A percentile compares a stretch with the other conserved stretches of the same genome.
These are phyloP conservation scores for Drosophila infuscata DNA, from an alignment of 2,888 invertebrate species.

Conservation along the genomic window DNA sequence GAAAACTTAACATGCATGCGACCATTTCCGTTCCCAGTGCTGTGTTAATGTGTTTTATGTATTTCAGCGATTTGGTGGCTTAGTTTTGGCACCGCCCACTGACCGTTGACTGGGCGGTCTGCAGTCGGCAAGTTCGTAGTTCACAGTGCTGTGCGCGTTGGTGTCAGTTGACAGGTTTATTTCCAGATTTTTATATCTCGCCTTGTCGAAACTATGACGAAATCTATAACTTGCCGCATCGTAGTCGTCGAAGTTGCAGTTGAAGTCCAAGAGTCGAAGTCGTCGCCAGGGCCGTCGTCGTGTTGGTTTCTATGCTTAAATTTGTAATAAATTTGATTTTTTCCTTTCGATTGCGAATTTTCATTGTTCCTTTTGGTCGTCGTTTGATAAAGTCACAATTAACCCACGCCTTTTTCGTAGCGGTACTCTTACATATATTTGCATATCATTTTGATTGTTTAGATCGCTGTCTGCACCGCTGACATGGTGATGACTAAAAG, in stretches of 20 bases:
- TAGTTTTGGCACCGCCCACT: slow-evolving; percentile 78
- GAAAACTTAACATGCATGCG: slow-evolving; percentile 62
- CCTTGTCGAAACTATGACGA: slow-evolving; percentile 73
- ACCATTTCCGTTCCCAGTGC: slow-evolving; percentile 74
- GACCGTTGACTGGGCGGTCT: slow-evolving; percentile 56
- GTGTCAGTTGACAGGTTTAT: slow-evolving; percentile 81
- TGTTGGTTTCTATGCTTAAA: slow-evolving; percentile 76
- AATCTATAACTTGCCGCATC: slow-evolving; percentile 80
- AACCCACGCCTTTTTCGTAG: slow-evolving; percentile 83
- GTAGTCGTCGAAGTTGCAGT: slow-evolving; percentile 24
- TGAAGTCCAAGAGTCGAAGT: slow-evolving; percentile 33
- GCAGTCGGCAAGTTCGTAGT: slow-evolving; percentile 63
- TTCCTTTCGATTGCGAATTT: slow-evolving; percentile 79
- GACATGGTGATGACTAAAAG: slow-evolving; percentile 79
- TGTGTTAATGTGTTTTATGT: slow-evolving; percentile 82
- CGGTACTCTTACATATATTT: slow-evolving; percentile 82
- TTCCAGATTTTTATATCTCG: slow-evolving; percentile 68
- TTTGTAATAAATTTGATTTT: slow-evolving; percentile 81
- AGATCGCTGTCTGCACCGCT: slow-evolving; percentile 61
- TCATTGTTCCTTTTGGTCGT: slow-evolving; percentile 58
- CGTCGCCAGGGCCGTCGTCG: slow-evolving; percentile 46
- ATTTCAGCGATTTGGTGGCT: slow-evolving; percentile 75
- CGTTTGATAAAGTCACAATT: slow-evolving; percentile 82
- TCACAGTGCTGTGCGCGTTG: slow-evolving; percentile 67
- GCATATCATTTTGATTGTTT: slow-evolving; percentile 82